Base-by-base conservation (phyloP, 2,797 vertebrate genomes). In the Sternotherus odoratus region DNA sequence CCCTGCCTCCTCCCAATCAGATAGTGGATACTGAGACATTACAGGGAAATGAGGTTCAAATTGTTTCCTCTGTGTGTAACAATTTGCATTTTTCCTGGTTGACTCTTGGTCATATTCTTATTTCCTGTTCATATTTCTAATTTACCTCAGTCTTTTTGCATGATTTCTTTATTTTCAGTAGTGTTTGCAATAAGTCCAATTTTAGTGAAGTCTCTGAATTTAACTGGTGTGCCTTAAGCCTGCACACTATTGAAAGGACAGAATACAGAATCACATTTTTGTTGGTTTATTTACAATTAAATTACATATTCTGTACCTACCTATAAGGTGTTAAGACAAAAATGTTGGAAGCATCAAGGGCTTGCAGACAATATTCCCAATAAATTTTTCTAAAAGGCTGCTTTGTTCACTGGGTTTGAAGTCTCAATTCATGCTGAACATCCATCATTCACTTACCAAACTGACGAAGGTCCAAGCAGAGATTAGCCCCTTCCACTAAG, bases 401-500 rank as follows among this genome's bases (percentile, higher is more conserved):
- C 3, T 17, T 75, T 30, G 63, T 30, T 77, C n/a, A 81, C 17
- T 24, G 16, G 7, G 8, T 2, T 57, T 7, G 11, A 85, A 53
- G 30, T 4, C 4, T 21, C 60, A 23, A 30, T 90, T 74, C 72
- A n/a, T 33, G 50, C 66, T 50, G n/a, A 36, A 11, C 33, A 3
- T 3, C 39, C 30, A 74, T 43, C 36, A 15, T 86, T 87, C 69
- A 97, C 98, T 7, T 98, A 99, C 99, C 99, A 84, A 99, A 99
- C 94, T 99, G 99, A 96, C 99, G 99, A 56, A 99, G 99, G 93
- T 99, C 99, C 98, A 99, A 93, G 98, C 99, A 99, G 96, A 99
- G 98, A 56, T 98, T 98, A 28, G 98, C 97, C 79, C 99, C 99
- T 66, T 99, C 99, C 94, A 99, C 98, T 56, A 98, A 80, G 0